Conservation (phyloP, 2,888 invertebrate genomes). For the Leptogaster cylindrica region DNA sequence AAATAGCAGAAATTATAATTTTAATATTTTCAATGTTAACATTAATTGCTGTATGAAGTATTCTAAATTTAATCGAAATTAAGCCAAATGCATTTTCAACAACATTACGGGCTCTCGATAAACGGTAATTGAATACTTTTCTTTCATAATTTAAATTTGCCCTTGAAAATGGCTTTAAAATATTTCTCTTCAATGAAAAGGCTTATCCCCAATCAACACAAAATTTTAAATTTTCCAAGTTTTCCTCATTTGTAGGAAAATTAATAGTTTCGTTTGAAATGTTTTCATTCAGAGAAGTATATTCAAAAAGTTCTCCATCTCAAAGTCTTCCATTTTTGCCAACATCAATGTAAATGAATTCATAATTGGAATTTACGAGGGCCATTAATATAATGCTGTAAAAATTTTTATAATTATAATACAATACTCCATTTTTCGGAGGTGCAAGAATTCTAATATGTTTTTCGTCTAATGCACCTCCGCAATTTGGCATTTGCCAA, state of each 20-base stretch:
- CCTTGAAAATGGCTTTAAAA: conserved; percentile 20
- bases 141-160: conserved; percentile 6
- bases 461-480: conserved; percentile 8
- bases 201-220: conserved; percentile 11
- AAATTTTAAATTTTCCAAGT: conserved; percentile 19
- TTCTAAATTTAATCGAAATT: conserved; percentile 14
- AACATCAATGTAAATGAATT: conserved; percentile 8
- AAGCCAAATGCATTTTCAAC: conserved; percentile 16
- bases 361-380: not conserved
- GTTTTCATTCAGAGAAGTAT: conserved; percentile 4
- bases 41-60: conserved; percentile 6
- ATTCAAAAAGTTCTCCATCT: conserved; percentile 12
- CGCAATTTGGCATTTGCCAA: conserved; percentile 17
- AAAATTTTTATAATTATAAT: conserved; percentile 21
- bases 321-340: conserved; percentile 2
- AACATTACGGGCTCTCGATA: conserved; percentile 14
- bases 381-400: not conserved
- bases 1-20: not conserved
- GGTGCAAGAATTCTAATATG: conserved; percentile 12
- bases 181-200: conserved; percentile 21
- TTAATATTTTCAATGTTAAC: not conserved
- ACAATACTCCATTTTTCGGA: not conserved
- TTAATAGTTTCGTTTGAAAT: conserved; percentile 18
- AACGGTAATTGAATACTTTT: not conserved
- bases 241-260: conserved; percentile 21